Base-by-base conservation (phyloP, 2,113 vertebrate species). In the Regulus satrapa region DNA sequence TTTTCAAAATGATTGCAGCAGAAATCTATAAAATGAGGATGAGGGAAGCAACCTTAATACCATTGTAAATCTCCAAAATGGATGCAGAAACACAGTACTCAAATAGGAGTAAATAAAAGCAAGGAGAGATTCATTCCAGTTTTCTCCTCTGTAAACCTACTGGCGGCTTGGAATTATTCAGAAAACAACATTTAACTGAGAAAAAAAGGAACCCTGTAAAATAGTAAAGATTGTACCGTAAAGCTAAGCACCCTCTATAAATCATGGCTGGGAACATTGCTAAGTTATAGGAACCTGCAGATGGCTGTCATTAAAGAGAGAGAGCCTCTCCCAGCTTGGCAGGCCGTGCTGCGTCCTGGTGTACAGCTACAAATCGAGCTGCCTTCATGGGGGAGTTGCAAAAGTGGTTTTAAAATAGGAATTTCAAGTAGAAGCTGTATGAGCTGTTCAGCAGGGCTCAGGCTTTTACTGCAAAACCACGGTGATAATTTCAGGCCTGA, bases 41-140 rank as follows among this genome's bases (percentile, higher is more conserved):
- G 93, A 90, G 83, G 93, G 88, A 94, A 96, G 89, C 56, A 95
- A 93, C 88, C 94, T 95, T 94, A 93, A 95, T 95, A 87, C 95
- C 51, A 45, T 10, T 86, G 92, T 97, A 97, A 97, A 97, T 97
- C 96, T 96, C 95, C 58, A 87, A 87, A 96, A 96, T 95, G 93
- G 94, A 95, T 95, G 95, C 89, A 94, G 95, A 88, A 87, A 91
- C 93, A 92, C 81, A 94, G 89, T 78, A 69, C 86, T 95, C 74
- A 81, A 89, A 95, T 64, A 94, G 94, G 69, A 96, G 95, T 97
- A 95, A 97, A 95, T 96, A 97, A 97, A 91, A 84, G 72, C 81
- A 72, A 71, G 82, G 88, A 88, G 96, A 96, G 77, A 92, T 93
- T 90, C 88, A 79, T 95, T 94, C 88, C n/a, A 26, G 92, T 92